phyloP scores from a whole-genome alignment of 2,888 invertebrate species.

The Machimus rusticus region DNA sequence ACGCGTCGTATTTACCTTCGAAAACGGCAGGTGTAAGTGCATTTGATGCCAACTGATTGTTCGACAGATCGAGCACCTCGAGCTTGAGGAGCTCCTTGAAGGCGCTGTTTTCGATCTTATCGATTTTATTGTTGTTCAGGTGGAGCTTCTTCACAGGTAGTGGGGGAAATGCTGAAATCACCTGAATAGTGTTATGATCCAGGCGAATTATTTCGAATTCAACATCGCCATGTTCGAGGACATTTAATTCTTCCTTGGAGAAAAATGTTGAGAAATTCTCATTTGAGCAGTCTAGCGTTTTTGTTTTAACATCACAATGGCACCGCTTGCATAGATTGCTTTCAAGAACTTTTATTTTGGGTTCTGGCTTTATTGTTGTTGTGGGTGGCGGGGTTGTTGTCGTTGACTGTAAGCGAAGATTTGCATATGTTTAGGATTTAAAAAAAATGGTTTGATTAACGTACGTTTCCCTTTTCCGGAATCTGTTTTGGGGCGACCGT shows the following conservation, averaged over 20 bases:
- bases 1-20: constrained; percentile 63
- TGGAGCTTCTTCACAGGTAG: constrained; percentile 66
- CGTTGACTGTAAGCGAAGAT: constrained; percentile 46
- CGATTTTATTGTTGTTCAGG: constrained; percentile 71
- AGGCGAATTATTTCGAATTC: constrained; percentile 56
- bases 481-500: not conserved
- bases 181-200: constrained; percentile 56
- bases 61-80: constrained; percentile 72
- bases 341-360: constrained; percentile 51
- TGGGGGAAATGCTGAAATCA: constrained; percentile 64
- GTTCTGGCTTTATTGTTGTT: constrained; percentile 4
- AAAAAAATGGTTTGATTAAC: not conserved
- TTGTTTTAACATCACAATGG: constrained; percentile 61
- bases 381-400: constrained; percentile 12
- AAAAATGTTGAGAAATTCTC: constrained; percentile 65
- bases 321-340: constrained; percentile 66
- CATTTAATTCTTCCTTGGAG: constrained; percentile 66
- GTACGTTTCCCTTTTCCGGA: not conserved
- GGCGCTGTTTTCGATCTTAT: constrained; percentile 67
- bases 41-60: constrained; percentile 71
- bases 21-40: constrained; percentile 72
- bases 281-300: constrained; percentile 67
- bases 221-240: constrained; percentile 53
- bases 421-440: not conserved
- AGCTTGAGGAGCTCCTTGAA: constrained; percentile 72